phyloP scores from a whole-genome alignment of 2,797 vertebrate genomes.

The Harpagifer antarcticus region DNA sequence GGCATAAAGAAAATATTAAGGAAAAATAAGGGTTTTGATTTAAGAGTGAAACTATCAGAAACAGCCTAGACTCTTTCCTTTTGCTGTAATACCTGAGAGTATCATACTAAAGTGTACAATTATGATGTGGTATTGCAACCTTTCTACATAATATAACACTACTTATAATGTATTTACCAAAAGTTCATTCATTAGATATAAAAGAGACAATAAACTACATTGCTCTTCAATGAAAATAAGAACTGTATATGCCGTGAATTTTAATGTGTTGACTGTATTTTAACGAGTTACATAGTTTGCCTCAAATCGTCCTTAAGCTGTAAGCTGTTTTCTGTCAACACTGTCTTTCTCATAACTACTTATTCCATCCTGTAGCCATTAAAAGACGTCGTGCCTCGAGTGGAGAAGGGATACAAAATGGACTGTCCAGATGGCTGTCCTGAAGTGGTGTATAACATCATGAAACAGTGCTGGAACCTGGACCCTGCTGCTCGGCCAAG shows the following conservation, averaged over 20 bases:
- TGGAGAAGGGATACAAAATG: conserved; percentile 99
- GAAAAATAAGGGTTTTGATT: background rate
- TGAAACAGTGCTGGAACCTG: conserved; percentile 98
- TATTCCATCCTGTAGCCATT: conserved; percentile 82
- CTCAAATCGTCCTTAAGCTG: background rate
- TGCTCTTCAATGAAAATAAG: background rate
- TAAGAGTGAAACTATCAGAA: background rate
- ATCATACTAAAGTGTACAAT: background rate
- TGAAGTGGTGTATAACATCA: conserved; percentile 92
- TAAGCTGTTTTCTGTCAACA: background rate
- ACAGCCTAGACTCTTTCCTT: background rate
- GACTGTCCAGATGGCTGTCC: conserved; percentile 95
- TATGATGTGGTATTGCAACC: background rate
- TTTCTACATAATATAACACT: background rate
- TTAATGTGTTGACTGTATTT: background rate
- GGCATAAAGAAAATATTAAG: background rate
- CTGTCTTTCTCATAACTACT: conserved; percentile 6
- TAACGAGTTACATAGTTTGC: background rate
- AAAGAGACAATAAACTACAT: background rate
- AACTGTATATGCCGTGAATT: background rate
- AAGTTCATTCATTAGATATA: background rate
- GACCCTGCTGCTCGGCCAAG: conserved; percentile 89
- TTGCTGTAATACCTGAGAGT: background rate
- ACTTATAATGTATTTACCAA: background rate
- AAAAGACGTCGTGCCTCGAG: conserved; percentile 95